These are phyloP conservation scores for Strix uralensis DNA, from an alignment of 2,113 vertebrate species.

Conservation along the genomic window DNA sequence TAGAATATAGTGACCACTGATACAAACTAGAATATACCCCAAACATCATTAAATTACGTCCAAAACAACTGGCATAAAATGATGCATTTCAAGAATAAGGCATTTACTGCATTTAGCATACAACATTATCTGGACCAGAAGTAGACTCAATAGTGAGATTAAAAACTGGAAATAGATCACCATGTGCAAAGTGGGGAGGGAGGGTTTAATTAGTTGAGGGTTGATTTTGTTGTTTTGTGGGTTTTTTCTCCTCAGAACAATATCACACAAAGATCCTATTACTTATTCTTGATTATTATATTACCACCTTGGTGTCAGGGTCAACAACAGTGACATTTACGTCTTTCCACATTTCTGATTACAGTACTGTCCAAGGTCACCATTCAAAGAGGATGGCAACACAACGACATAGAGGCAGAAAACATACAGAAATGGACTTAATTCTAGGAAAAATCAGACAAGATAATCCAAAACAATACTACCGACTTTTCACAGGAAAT, in stretches of 20 bases:
- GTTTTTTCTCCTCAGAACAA: not conserved
- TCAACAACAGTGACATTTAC: not conserved
- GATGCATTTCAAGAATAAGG: not conserved
- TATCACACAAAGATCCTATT: not conserved
- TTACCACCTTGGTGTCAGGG: not conserved
- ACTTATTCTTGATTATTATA: not conserved
- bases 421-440: not conserved
- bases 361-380: not conserved
- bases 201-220: not conserved
- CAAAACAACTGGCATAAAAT: not conserved
- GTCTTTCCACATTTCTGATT: not conserved
- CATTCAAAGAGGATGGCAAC: not conserved
- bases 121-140: not conserved
- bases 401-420: not conserved
- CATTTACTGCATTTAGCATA: not conserved
- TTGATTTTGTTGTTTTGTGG: not conserved
- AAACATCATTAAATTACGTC: not conserved
- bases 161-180: not conserved
- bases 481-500: not conserved
- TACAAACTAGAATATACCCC: not conserved
- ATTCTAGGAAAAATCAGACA: not conserved
- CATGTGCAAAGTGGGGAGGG: fast-evolving
- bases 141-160: not conserved
- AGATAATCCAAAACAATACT: not conserved
- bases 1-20: not conserved